These are phyloP conservation scores for Ormyrus rosae DNA, from an alignment of 2,888 invertebrate genomes.

Conservation along the genomic window DNA sequence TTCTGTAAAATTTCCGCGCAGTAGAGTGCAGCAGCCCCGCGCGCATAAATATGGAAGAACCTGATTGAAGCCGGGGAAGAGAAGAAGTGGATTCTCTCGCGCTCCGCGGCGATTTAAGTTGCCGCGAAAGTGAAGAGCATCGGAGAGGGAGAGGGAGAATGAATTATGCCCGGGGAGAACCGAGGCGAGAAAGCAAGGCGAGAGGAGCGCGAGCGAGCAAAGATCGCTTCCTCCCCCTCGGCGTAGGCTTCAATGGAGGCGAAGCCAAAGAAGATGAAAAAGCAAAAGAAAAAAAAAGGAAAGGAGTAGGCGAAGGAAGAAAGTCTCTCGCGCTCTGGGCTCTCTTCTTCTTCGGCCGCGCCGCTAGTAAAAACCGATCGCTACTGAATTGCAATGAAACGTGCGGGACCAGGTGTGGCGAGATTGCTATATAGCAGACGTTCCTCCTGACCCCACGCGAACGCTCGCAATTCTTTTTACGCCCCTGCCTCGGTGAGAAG, in stretches of 20 bases:
- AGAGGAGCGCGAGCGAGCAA: background rate
- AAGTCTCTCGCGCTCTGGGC: background rate
- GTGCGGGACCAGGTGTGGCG: background rate
- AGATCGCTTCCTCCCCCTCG: background rate
- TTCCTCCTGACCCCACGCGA: background rate
- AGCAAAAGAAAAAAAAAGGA: background rate
- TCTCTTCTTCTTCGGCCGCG: background rate
- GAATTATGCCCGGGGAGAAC: conserved; percentile 9
- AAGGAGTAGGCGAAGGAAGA: background rate
- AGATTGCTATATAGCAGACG: background rate
- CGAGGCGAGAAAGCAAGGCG: background rate
- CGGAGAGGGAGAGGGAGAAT: conserved; percentile 9
- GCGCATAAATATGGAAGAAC: conserved; percentile 67
- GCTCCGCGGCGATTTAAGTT: background rate
- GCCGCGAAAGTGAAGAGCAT: conserved; percentile 4
- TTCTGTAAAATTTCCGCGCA: conserved; percentile 65
- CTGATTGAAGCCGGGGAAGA: conserved; percentile 64
- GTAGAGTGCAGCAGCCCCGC: conserved; percentile 39
- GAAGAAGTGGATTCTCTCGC: conserved; percentile 10
- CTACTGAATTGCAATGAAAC: conserved; percentile 9
- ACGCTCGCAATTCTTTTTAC: background rate
- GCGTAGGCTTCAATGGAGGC: conserved; percentile 3
- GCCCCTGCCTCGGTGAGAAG: background rate
- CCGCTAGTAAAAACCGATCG: background rate
- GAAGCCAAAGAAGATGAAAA: conserved; percentile 1